These are phyloP conservation scores for Myripristis jacobus DNA, from an alignment of 2,797 vertebrate species.

Conservation along the genomic window DNA sequence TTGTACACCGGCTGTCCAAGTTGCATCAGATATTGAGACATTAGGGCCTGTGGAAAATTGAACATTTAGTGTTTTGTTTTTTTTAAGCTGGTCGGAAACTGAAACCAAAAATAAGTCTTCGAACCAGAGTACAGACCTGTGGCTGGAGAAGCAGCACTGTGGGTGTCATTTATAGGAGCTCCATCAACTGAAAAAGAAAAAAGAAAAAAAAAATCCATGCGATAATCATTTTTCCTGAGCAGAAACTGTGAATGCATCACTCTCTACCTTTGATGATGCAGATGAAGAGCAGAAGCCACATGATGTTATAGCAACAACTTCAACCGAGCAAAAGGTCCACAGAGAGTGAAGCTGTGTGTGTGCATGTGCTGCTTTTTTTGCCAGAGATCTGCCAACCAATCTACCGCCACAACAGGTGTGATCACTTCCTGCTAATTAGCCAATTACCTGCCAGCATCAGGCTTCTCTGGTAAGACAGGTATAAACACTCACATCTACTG, in stretches of 20 bases:
- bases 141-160: background rate
- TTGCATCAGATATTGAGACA: background rate
- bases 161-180: slow-evolving; percentile 3
- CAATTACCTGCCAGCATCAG: background rate
- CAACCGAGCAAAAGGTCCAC: background rate
- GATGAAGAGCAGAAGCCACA: slow-evolving; percentile 37
- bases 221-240: background rate
- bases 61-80: too few relatives aligned
- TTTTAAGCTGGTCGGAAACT: too few relatives aligned
- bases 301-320: background rate
- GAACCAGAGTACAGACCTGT: slow-evolving; percentile 16
- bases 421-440: background rate
- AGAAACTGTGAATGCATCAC: background rate
- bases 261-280: slow-evolving; percentile 46
- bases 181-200: background rate
- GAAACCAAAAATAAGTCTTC: background rate
- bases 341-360: background rate
- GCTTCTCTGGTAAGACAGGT: background rate
- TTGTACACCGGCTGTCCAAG: fast-evolving
- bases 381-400: background rate
- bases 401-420: background rate
- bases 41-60: background rate
- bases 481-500: too few relatives aligned
- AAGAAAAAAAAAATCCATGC: too few relatives aligned
- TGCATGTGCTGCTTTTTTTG: background rate